Evolutionary conservation across 2,797 vertebrate genomes (phyloP), one percentile per base, ranked within the genome.

Genomic region (Hippocampus kuda): DNA sequence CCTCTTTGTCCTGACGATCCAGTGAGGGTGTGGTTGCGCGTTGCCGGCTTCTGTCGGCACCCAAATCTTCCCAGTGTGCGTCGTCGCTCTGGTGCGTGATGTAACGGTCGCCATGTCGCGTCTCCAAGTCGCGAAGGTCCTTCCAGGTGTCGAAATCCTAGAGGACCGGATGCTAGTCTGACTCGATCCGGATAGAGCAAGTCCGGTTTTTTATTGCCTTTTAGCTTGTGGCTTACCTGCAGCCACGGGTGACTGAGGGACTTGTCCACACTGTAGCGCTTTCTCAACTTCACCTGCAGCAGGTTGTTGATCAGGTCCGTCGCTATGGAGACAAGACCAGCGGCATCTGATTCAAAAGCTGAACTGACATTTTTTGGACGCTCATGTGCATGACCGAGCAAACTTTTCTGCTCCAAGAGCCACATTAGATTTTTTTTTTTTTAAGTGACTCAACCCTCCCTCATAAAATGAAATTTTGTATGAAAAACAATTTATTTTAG

Each of bases 101-200:
- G 79, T 98, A 98, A 75, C 96, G 94, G 74, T 98, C 94, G 16
- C 95, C 94, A 16, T 92, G 91, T 48, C 93, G 93, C 0, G 94
- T 97, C 89, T 98, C 96, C 57, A 98, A 96, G 84, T 98, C 95
- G 82, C 96, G 86, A 72, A 98, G 94, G 85, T 98, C 95, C 81
- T 97, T 87, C 96, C 96, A 98, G 12, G 95, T 98, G 81, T 96
- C 94, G 83, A 96, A 98, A 87, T 98, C 96, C 96, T 98, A 85
- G 16, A 57, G 1, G 12, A 26, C 0, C 10, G 9, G 38, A 27
- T 3, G 5, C 24, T 4, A 20, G 24, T 48, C 16, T 20, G 6
- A 42, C 16, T 24, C 24, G 7, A 27, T 8, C 13, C 65, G 4
- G 42, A 10, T 13, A 27, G 12, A 5, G n/a, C 26, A 9, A 13